These are phyloP conservation scores for Catostylus mosaicus DNA, from an alignment of 30 jellyfish, hydroid and myxozoan species.

Conservation along the genomic window DNA sequence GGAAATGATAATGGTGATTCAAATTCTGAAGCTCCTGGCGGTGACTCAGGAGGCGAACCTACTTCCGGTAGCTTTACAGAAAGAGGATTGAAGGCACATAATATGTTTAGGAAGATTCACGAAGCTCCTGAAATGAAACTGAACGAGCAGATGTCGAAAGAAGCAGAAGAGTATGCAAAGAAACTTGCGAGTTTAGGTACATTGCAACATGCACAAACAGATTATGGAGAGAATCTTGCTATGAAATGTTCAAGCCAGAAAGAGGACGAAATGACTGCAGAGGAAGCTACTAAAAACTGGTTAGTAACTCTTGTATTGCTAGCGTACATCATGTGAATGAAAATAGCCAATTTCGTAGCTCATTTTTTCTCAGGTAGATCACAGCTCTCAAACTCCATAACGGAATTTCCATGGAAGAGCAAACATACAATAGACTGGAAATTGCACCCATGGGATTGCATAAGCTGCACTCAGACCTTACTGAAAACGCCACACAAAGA, in stretches of 20 bases:
- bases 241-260: constrained; percentile 66
- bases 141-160: constrained; percentile 68
- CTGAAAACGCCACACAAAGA: too few species aligned
- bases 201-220: constrained; percentile 52
- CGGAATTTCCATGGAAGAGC: too few species aligned
- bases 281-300: constrained; percentile 83
- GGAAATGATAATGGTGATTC: background rate
- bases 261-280: constrained; percentile 80
- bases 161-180: constrained; percentile 90
- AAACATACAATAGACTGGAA: too few species aligned
- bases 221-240: constrained; percentile 92
- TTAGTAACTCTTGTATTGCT: background rate
- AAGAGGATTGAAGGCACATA: constrained; percentile 80
- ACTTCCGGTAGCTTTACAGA: constrained; percentile 26
- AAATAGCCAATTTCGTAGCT: too few species aligned
- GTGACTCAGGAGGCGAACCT: constrained; percentile 25
- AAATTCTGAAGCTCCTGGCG: background rate
- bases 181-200: constrained; percentile 60
- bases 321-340: too few species aligned
- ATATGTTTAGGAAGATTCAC: constrained; percentile 83
- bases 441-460: too few species aligned
- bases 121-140: constrained; percentile 69
- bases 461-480: too few species aligned
- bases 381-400: too few species aligned
- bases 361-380: too few species aligned